Evolutionary conservation across 2,113 vertebrate species (phyloP).

Genomic region (Anolis sagrei): DNA sequence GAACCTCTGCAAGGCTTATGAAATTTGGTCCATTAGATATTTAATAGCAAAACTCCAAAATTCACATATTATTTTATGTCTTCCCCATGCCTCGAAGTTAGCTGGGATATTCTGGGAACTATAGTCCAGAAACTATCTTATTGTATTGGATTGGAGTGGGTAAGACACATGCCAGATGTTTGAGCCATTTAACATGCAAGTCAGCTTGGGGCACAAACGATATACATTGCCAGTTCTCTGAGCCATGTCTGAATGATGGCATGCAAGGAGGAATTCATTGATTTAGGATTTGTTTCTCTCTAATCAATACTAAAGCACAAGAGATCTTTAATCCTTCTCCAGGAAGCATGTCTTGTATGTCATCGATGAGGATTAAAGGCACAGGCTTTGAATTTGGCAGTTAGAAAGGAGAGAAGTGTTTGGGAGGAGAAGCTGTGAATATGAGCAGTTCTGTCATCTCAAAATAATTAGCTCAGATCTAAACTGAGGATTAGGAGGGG

Average conservation of each 20-base stretch:
- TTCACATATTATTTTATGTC: background rate
- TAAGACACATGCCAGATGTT: background rate
- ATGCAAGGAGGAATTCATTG: background rate
- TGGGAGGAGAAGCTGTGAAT: background rate
- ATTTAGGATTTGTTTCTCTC: slow-evolving; percentile 17
- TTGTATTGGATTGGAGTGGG: rapidly evolving
- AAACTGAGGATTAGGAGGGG: slow-evolving; percentile 23
- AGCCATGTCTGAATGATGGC: slow-evolving; percentile 22
- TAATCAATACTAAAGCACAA: slow-evolving; percentile 8
- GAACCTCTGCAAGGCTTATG: background rate
- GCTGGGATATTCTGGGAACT: no score
- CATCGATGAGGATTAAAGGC: background rate
- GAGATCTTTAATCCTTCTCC: slow-evolving; percentile 6
- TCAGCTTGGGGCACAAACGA: background rate
- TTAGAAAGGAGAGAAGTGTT: background rate
- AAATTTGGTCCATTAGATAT: background rate
- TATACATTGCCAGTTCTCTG: background rate
- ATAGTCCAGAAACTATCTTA: background rate
- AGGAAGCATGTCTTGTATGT: background rate
- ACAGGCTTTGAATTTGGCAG: slow-evolving; percentile 1
- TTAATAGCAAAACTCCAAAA: background rate
- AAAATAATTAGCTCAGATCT: slow-evolving; percentile 15
- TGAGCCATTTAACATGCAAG: background rate
- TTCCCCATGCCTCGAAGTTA: rapidly evolving
- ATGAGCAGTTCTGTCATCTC: slow-evolving; percentile 9